A percentile compares a stretch with the other conserved stretches of the same genome.
These are phyloP conservation scores for Ormyrus thymus DNA, from an alignment of 2,888 invertebrate genomes.

Conservation along the genomic window DNA sequence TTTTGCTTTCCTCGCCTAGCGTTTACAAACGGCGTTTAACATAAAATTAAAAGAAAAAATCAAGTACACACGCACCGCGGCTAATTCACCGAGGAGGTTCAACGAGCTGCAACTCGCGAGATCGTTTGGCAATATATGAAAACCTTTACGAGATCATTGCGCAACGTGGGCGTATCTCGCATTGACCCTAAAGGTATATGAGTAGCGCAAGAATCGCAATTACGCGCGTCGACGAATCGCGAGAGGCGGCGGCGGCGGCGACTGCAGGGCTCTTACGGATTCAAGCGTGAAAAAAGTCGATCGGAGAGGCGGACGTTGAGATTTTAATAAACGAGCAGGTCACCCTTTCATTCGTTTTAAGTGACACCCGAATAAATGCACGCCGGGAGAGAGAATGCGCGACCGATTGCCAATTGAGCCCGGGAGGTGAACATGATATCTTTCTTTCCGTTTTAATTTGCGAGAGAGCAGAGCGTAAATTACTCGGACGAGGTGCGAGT, in stretches of 20 bases:
- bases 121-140: background rate
- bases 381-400: background rate
- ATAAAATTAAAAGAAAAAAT: too few relatives aligned
- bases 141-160: slow-evolving; percentile 1
- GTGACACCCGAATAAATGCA: background rate
- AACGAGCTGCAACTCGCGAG: background rate
- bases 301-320: background rate
- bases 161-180: background rate
- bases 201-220: background rate
- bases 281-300: slow-evolving; percentile 8
- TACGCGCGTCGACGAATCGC: slow-evolving; percentile 12
- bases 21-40: too few relatives aligned
- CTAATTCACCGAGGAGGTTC: too few relatives aligned
- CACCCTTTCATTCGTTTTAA: slow-evolving; percentile 5
- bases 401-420: slow-evolving; percentile 3
- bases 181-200: slow-evolving; percentile 17
- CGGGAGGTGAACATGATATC: background rate
- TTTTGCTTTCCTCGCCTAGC: too few relatives aligned
- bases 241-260: background rate
- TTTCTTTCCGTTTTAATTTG: too few relatives aligned
- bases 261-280: background rate
- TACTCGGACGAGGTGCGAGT: too few relatives aligned
- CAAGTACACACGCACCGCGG: too few relatives aligned
- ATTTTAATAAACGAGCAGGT: background rate
- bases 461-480: too few relatives aligned